These are phyloP conservation scores for Axinella damicornis DNA, from an alignment of 37 sponge, comb jelly and placozoan species.

Conservation along the genomic window DNA sequence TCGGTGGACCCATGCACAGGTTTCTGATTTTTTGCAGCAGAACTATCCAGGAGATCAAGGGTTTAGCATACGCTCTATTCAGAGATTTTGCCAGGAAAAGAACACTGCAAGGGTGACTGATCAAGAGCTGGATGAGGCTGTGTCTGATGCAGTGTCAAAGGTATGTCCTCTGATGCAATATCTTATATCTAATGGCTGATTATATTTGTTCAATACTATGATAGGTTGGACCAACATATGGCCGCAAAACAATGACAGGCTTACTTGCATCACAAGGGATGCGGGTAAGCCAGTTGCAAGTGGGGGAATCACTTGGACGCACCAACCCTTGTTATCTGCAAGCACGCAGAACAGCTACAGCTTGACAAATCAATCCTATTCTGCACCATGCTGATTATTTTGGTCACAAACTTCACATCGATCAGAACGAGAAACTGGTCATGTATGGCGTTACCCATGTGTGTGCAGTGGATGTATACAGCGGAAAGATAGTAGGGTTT, in stretches of 20 bases:
- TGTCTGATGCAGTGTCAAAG: neutral
- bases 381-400: slow-evolving; percentile 54
- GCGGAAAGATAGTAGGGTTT: slow-evolving; percentile 66
- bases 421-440: slow-evolving; percentile 51
- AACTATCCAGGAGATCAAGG: slow-evolving; percentile 22
- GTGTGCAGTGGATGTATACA: slow-evolving; percentile 70
- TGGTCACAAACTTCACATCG: slow-evolving; percentile 75
- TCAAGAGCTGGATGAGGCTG: neutral
- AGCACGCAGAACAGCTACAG: slow-evolving; percentile 15
- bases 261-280: slow-evolving; percentile 40
- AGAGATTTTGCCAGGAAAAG: neutral
- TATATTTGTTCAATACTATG: no score
- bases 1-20: slow-evolving; percentile 6
- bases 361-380: slow-evolving; percentile 26
- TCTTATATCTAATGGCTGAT: no score
- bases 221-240: slow-evolving; percentile 64
- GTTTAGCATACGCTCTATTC: neutral
- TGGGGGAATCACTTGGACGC: slow-evolving; percentile 37
- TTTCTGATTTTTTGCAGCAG: slow-evolving; percentile 8
- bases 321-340: slow-evolving; percentile 44
- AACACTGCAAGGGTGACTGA: neutral
- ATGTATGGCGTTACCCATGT: slow-evolving; percentile 79
- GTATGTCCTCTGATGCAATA: neutral
- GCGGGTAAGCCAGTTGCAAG: slow-evolving; percentile 17
- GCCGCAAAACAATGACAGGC: slow-evolving; percentile 65